Conservation (phyloP, 2,113 vertebrate genomes). For the human region DNA sequence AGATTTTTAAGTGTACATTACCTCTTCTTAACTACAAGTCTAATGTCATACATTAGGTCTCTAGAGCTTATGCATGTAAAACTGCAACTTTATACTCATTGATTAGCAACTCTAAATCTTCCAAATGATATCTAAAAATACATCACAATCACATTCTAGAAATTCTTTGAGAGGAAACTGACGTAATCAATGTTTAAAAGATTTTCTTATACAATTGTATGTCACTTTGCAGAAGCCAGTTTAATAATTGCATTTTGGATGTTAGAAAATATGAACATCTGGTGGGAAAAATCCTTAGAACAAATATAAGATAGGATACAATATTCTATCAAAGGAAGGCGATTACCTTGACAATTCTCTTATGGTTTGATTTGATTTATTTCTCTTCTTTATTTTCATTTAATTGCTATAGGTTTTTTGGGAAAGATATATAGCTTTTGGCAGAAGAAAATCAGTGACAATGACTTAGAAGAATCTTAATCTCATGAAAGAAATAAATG, state of each 20-base stretch:
- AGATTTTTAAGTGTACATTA: neutral
- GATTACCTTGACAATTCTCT: constrained; percentile 14
- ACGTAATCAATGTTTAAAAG: neutral
- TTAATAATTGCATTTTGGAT: neutral
- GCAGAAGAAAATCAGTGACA: constrained; percentile 61
- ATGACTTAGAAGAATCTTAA: constrained; percentile 50
- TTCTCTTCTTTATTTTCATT: constrained; percentile 57
- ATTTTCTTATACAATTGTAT: neutral
- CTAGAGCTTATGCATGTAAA: neutral
- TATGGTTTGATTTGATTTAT: constrained; percentile 23
- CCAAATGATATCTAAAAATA: neutral
- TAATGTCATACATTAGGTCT: neutral
- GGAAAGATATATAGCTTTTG: constrained; percentile 35
- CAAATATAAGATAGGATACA: neutral
- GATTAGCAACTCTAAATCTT: neutral
- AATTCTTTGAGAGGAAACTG: neutral
- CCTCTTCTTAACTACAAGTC: neutral
- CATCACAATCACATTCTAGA: neutral
- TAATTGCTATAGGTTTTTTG: constrained; percentile 26
- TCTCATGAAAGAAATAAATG: constrained; percentile 59
- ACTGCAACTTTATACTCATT: neutral
- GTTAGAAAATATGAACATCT: constrained; percentile 16
- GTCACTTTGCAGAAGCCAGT: neutral
- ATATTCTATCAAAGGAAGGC: neutral
- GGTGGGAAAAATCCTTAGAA: neutral